These are phyloP conservation scores for Orthosia cruda DNA, from an alignment of 2,888 invertebrate genomes.

Conservation along the genomic window DNA sequence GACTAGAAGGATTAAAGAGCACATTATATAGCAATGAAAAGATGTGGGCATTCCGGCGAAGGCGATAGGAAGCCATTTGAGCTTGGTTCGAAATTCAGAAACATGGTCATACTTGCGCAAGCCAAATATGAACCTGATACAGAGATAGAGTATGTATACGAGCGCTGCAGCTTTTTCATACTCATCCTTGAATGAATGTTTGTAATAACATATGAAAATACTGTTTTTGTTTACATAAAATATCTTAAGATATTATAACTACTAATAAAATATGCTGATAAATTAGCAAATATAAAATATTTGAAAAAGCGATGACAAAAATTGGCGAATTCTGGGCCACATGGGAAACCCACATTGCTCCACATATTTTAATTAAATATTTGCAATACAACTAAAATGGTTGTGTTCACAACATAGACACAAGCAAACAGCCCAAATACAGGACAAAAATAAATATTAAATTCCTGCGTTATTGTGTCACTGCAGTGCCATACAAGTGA, in stretches of 20 bases:
- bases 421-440: neutral
- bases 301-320: neutral
- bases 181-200: neutral
- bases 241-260: no score
- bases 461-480: neutral
- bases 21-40: no score
- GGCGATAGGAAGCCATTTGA: no score
- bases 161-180: neutral
- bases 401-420: neutral
- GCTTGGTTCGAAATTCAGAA: no score
- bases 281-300: neutral
- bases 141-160: no score
- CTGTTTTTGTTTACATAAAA: neutral
- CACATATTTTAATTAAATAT: conserved; percentile 8
- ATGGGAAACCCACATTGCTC: neutral
- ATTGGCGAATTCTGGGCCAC: neutral
- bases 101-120: no score
- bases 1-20: no score
- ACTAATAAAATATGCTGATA: neutral
- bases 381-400: neutral
- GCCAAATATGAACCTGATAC: no score
- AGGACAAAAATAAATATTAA: neutral
- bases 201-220: neutral
- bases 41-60: no score
- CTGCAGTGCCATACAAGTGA: neutral